phyloP scores from a whole-genome alignment of 2,888 invertebrate genomes.

The Lithosia quadra region DNA sequence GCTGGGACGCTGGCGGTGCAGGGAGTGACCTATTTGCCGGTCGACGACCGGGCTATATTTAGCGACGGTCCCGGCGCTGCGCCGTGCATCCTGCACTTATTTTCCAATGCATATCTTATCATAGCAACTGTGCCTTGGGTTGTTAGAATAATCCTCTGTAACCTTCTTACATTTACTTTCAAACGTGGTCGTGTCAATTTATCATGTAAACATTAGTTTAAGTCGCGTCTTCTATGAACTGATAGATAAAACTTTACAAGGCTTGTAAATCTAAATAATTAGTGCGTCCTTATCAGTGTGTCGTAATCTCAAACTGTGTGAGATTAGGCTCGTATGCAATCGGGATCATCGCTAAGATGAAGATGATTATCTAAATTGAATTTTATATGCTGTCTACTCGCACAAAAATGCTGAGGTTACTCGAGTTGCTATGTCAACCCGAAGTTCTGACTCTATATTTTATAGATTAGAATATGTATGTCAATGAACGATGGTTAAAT shows the following conservation, averaged over 20 bases:
- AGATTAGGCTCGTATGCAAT: constrained; percentile 18
- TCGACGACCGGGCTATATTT: constrained; percentile 83
- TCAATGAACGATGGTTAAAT: too few species aligned
- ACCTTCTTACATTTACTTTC: constrained; percentile 43
- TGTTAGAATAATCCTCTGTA: constrained; percentile 51
- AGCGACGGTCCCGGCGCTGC: constrained; percentile 64
- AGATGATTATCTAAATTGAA: neutral
- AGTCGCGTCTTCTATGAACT: constrained; percentile 36
- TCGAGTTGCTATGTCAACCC: neutral
- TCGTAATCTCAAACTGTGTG: constrained; percentile 29
- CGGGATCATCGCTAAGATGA: neutral
- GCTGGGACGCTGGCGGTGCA: constrained; percentile 39
- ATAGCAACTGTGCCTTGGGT: constrained; percentile 31
- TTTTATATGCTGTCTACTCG: neutral
- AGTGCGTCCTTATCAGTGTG: constrained; percentile 32
- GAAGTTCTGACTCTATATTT: neutral
- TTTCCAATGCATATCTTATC: constrained; percentile 71
- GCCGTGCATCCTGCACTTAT: constrained; percentile 73
- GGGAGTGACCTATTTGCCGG: constrained; percentile 79
- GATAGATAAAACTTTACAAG: constrained; percentile 51
- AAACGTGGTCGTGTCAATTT: constrained; percentile 43
- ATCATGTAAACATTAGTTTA: constrained; percentile 42
- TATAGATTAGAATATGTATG: neutral
- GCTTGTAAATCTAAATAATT: constrained; percentile 46
- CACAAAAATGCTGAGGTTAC: too few species aligned